These are phyloP conservation scores for Dasypolia templi DNA, from an alignment of 2,888 invertebrate genomes.

Conservation along the genomic window DNA sequence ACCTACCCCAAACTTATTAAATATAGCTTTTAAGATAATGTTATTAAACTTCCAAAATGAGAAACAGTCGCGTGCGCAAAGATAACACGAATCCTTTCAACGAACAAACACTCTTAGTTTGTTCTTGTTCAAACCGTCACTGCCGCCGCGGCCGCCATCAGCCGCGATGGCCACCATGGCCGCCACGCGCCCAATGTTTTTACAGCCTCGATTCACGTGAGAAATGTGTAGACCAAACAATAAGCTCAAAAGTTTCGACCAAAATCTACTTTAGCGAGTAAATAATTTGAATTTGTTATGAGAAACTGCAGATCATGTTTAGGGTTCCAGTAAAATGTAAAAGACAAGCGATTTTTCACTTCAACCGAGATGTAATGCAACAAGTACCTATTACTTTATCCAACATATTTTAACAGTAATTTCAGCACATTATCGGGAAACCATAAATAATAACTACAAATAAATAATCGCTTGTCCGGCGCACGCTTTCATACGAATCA, in stretches of 20 bases:
- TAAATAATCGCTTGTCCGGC: conserved; percentile 62
- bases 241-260: too few species aligned
- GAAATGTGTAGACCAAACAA: conserved; percentile 50
- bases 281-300: neutral
- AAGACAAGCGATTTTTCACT: neutral
- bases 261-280: neutral
- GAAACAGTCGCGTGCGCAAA: conserved; percentile 53
- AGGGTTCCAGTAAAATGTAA: neutral
- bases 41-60: neutral
- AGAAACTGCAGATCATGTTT: neutral
- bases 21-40: neutral
- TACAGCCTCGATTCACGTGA: conserved; percentile 48
- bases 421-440: conserved; percentile 24
- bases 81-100: conserved; percentile 58
- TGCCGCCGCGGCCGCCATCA: neutral
- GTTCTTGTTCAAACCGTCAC: conserved; percentile 31
- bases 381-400: neutral
- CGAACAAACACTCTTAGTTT: conserved; percentile 30
- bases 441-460: conserved; percentile 44
- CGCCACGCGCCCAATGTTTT: conserved; percentile 63
- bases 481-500: conserved; percentile 68
- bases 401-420: conserved; percentile 25
- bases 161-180: neutral
- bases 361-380: conserved; percentile 2
- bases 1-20: neutral